Evolutionary conservation across 2,797 vertebrate species (phyloP).

Genomic region (Hyperoplus immaculatus): DNA sequence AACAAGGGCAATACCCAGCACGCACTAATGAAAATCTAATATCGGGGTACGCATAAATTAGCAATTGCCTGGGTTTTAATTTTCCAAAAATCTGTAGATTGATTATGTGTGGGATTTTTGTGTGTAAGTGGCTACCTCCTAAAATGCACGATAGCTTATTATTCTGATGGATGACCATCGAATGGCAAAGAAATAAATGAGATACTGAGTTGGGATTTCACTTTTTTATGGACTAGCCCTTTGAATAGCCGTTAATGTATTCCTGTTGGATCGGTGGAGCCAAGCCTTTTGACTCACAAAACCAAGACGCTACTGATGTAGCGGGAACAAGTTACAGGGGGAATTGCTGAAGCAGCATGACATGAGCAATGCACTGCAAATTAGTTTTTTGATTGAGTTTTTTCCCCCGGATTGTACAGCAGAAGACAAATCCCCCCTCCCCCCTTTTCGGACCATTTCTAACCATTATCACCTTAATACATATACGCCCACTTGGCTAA

Average conservation of each 20-base stretch:
- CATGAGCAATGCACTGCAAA: constrained; percentile 47
- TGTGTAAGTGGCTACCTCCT: neutral
- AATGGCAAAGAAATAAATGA: neutral
- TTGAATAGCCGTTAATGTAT: constrained; percentile 23
- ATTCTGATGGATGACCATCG: neutral
- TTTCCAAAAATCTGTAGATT: neutral
- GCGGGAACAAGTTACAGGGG: constrained; percentile 6
- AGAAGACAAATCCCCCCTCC: constrained; percentile 34
- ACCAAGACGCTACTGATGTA: constrained; percentile 13
- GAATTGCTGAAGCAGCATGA: constrained; percentile 49
- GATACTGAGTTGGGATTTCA: constrained; percentile 10
- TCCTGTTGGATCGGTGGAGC: constrained; percentile 18
- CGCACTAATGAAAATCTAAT: constrained; percentile 11
- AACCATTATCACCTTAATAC: constrained; percentile 35
- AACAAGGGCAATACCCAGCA: constrained; percentile 20
- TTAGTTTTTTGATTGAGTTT: constrained; percentile 40
- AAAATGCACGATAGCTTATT: neutral
- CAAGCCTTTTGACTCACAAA: constrained; percentile 42
- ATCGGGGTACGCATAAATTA: constrained; percentile 14
- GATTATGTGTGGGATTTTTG: neutral
- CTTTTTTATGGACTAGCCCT: neutral
- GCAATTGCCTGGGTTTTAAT: neutral
- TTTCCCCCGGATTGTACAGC: constrained; percentile 14
- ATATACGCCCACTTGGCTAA: constrained; percentile 1
- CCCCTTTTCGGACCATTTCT: constrained; percentile 42